Evolutionary conservation across 1,140 invertebrate genomes (phyloP).

Genomic region (Apis laboriosa): DNA sequence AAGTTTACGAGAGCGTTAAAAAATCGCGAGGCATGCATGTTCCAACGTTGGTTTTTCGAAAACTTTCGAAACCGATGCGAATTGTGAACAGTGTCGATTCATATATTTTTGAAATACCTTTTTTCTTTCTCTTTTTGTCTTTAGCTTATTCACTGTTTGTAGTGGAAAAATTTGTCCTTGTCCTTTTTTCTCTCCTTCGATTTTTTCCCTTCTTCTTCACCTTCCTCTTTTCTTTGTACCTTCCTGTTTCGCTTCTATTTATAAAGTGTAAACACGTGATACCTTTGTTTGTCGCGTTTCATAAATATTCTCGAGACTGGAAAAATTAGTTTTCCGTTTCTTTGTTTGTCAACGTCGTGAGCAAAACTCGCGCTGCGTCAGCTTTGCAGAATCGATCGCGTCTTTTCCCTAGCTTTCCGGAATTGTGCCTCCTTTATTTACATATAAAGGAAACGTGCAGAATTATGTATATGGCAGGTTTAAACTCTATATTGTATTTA

Average conservation of each 20-base stretch:
- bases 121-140: too few relatives aligned
- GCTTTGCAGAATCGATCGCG: conserved; percentile 1
- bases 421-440: not conserved
- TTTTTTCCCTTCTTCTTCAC: too few relatives aligned
- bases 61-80: not conserved
- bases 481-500: too few relatives aligned
- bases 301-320: conserved; percentile 1
- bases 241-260: not conserved
- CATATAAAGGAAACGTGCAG: too few relatives aligned
- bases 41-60: not conserved
- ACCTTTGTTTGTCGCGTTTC: not conserved
- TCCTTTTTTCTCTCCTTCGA: not conserved
- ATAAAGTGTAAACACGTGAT: not conserved
- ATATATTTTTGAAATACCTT: not conserved
- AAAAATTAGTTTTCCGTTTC: not conserved
- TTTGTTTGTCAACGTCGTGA: not conserved
- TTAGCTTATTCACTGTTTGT: not conserved
- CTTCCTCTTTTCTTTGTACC: too few relatives aligned
- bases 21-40: not conserved
- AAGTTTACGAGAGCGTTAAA: conserved; percentile 23
- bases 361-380: conserved; percentile 3
- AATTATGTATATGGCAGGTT: too few relatives aligned
- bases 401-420: not conserved
- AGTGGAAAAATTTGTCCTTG: not conserved
- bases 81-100: not conserved